phyloP scores from a whole-genome alignment of 2,113 vertebrate genomes.

The rabbit (Oryctolagus cuniculus) region mOryCun1.1 NC_091436.1:164966501-164967000 shows the following conservation, averaged over 20 bases:
- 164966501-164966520: not conserved
- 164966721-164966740: not conserved
- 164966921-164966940: not conserved
- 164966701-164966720: not conserved
- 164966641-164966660: rapidly evolving
- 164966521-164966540: not conserved
- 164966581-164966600: no score
- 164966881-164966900: not conserved
- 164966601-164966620: not conserved
- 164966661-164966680: rapidly evolving
- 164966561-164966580: not conserved
- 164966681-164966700: not conserved
- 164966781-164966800: not conserved
- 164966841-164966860: not conserved
- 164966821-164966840: not conserved
- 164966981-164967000: not conserved
- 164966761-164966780: not conserved
- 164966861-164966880: not conserved
- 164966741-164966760: not conserved
- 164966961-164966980: not conserved
- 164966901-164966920: not conserved
- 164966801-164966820: not conserved
- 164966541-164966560: not conserved
- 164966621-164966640: not conserved
- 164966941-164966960: not conserved